phyloP scores from a whole-genome alignment of 2,797 vertebrate species.

The Dendrocincla tyrannina region DNA sequence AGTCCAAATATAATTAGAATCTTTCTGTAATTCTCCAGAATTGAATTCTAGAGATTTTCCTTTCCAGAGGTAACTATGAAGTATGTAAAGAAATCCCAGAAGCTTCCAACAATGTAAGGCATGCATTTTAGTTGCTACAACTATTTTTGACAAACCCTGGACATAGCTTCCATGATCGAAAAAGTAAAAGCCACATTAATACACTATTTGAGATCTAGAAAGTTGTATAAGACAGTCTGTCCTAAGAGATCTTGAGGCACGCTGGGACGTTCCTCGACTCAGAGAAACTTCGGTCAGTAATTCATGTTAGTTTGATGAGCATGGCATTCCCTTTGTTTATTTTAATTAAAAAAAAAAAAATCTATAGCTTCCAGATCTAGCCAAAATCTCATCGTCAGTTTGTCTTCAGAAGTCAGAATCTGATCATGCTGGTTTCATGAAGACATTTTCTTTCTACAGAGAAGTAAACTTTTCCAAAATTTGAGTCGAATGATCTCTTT shows the following conservation, averaged over 20 bases:
- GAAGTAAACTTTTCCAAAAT: neutral
- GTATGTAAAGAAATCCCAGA: neutral
- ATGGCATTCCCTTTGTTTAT: neutral
- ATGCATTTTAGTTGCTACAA: neutral
- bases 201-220: neutral
- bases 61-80: neutral
- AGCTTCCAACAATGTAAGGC: neutral
- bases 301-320: neutral
- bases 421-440: neutral
- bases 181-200: neutral
- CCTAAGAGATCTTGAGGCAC: neutral
- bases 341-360: constrained; percentile 8
- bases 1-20: neutral
- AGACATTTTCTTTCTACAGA: neutral
- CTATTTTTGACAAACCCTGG: neutral
- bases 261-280: neutral
- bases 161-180: neutral
- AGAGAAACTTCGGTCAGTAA: neutral
- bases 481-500: neutral
- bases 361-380: neutral
- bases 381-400: neutral
- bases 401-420: neutral
- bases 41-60: neutral
- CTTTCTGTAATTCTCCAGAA: neutral
- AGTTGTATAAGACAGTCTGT: neutral